phyloP scores from a whole-genome alignment of 2,888 invertebrate species.

The Anarsia innoxiella region DNA sequence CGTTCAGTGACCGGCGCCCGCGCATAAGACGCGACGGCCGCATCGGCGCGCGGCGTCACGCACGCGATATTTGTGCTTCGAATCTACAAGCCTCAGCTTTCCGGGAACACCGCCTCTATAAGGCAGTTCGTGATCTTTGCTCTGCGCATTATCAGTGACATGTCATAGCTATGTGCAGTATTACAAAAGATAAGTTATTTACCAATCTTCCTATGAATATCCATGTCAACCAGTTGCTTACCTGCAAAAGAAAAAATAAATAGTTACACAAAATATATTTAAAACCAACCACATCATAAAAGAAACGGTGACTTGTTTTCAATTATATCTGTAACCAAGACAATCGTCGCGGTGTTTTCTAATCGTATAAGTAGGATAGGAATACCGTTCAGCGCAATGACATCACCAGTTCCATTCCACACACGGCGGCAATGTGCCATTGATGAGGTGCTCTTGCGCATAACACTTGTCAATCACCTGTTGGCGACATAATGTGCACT shows the following conservation, averaged over 20 bases:
- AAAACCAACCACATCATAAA: too few relatives aligned
- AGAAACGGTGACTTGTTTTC: too few relatives aligned
- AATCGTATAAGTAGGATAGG: conserved; percentile 8
- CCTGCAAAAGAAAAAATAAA: too few relatives aligned
- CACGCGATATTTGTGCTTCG: conserved; percentile 8
- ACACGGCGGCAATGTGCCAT: conserved; percentile 4
- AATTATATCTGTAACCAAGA: too few relatives aligned
- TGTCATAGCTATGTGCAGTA: too few relatives aligned
- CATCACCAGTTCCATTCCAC: conserved; percentile 22
- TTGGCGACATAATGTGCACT: conserved; percentile 14
- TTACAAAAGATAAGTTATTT: too few relatives aligned
- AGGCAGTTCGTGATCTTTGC: background rate
- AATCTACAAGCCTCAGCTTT: conserved; percentile 1
- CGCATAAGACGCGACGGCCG: conserved; percentile 9
- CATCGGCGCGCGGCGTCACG: conserved; percentile 5
- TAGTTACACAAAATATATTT: too few relatives aligned
- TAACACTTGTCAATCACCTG: conserved; percentile 32
- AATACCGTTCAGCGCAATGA: conserved; percentile 34
- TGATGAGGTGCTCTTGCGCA: conserved; percentile 17
- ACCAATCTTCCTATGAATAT: too few relatives aligned
- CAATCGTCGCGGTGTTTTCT: background rate
- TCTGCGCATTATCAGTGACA: background rate
- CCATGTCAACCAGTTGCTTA: too few relatives aligned
- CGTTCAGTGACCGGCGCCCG: conserved; percentile 20
- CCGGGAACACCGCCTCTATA: background rate